Percentiles rank a stretch among this genome's conserved stretches.
These are phyloP conservation scores for Melolontha melolontha DNA, from an alignment of 2,888 invertebrate genomes.

Conservation along the genomic window DNA sequence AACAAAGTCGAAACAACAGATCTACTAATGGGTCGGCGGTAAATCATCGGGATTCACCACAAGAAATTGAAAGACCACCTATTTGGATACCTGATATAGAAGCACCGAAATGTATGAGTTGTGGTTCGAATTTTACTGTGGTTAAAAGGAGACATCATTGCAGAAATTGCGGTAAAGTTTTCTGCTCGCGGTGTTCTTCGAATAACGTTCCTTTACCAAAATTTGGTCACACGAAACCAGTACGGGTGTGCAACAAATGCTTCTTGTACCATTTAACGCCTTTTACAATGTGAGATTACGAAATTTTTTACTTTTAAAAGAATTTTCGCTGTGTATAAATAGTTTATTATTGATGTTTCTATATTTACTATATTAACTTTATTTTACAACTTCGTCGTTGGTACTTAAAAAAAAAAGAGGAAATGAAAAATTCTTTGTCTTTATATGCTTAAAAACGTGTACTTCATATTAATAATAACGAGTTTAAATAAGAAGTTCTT, in stretches of 20 bases:
- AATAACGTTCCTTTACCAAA: constrained; percentile 93
- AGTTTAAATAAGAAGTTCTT: constrained; percentile 14
- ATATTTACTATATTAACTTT: constrained; percentile 3
- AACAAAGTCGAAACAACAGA: constrained; percentile 23
- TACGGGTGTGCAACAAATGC: constrained; percentile 93
- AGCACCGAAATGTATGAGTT: constrained; percentile 93
- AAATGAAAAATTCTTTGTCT: constrained; percentile 17
- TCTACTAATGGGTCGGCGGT: background rate
- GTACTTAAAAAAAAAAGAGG: constrained; percentile 17
- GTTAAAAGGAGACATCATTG: constrained; percentile 97
- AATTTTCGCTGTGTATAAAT: background rate
- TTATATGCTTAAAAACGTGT: constrained; percentile 22
- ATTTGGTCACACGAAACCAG: constrained; percentile 92
- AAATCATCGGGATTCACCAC: constrained; percentile 29
- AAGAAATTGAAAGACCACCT: constrained; percentile 71
- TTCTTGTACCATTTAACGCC: constrained; percentile 80
- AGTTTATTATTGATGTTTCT: constrained; percentile 4
- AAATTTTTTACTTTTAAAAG: constrained; percentile 40
- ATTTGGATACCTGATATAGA: constrained; percentile 96
- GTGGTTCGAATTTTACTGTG: constrained; percentile 92
- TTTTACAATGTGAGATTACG: constrained; percentile 66
- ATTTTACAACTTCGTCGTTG: constrained; percentile 10
- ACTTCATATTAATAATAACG: constrained; percentile 23
- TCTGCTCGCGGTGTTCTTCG: constrained; percentile 93
- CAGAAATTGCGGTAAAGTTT: constrained; percentile 96